These are phyloP conservation scores for Sylvicola fuscatus DNA, from an alignment of 2,888 invertebrate species.

Conservation along the genomic window DNA sequence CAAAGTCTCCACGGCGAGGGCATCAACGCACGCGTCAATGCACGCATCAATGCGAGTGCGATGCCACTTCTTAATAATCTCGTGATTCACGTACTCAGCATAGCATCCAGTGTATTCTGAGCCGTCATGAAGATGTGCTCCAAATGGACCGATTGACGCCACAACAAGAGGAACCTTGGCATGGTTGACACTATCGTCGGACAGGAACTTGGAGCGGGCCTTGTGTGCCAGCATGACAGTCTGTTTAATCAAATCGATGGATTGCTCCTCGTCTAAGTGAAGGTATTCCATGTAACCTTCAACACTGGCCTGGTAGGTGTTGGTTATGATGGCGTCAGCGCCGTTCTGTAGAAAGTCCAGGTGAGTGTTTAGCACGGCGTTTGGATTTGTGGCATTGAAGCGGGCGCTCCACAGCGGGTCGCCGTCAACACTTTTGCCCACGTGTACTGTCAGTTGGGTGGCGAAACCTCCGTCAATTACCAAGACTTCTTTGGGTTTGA, in stretches of 20 bases:
- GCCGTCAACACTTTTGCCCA: constrained; percentile 54
- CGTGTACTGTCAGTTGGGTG: constrained; percentile 56
- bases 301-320: constrained; percentile 75
- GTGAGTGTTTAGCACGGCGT: constrained; percentile 61
- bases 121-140: constrained; percentile 73
- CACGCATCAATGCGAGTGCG: constrained; percentile 58
- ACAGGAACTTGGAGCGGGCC: constrained; percentile 41
- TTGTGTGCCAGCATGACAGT: constrained; percentile 54
- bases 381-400: constrained; percentile 56
- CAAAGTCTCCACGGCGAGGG: constrained; percentile 81
- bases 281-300: constrained; percentile 57
- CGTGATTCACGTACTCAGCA: constrained; percentile 38
- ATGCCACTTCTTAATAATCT: constrained; percentile 69
- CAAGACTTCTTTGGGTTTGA: background rate
- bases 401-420: constrained; percentile 81
- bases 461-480: constrained; percentile 59
- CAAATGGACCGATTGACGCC: constrained; percentile 85
- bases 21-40: constrained; percentile 59
- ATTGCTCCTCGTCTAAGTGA: constrained; percentile 42
- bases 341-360: constrained; percentile 67
- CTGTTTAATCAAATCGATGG: constrained; percentile 46
- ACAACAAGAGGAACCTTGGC: constrained; percentile 42
- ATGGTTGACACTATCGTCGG: constrained; percentile 10
- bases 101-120: constrained; percentile 87
- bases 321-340: constrained; percentile 69